Percentiles rank a stretch among this genome's conserved stretches.
Conservation (phyloP, 2,888 invertebrate species). For the Alsophila aescularia region DNA sequence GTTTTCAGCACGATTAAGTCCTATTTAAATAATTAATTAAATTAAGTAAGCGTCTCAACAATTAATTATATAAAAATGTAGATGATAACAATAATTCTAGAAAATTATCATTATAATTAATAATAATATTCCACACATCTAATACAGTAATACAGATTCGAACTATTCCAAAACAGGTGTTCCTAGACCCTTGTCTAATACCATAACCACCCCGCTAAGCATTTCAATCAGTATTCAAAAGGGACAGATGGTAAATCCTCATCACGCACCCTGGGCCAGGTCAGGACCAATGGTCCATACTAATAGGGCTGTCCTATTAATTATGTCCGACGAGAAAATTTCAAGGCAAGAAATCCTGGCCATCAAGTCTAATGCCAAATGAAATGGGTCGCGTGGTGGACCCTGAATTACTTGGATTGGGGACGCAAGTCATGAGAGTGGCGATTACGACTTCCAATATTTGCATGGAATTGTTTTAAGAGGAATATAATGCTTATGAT, state of each 20-base stretch:
- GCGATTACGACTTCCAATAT: not conserved
- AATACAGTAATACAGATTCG: not conserved
- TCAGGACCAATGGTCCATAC: constrained; percentile 63
- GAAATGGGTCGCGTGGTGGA: constrained; percentile 76
- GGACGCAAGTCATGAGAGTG: constrained; percentile 40
- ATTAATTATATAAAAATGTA: no score
- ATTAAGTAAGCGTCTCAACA: no score
- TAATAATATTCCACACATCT: no score
- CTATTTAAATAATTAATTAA: no score
- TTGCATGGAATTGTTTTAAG: no score
- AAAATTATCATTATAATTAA: not conserved
- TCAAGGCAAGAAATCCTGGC: constrained; percentile 79
- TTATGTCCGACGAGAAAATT: constrained; percentile 79
- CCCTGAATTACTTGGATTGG: constrained; percentile 60
- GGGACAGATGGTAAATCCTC: constrained; percentile 23
- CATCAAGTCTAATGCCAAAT: constrained; percentile 78
- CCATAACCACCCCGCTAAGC: constrained; percentile 14
- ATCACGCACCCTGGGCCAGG: constrained; percentile 15
- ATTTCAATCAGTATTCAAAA: constrained; percentile 29
- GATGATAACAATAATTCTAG: not conserved
- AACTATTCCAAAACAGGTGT: constrained; percentile 13
- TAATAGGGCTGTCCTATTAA: constrained; percentile 75
- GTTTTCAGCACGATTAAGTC: no score
- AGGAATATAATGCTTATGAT: no score
- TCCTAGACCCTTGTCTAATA: constrained; percentile 13